Evolutionary conservation across 2,888 invertebrate genomes (phyloP).

Genomic region (Harpagoxenus sublaevis): DNA sequence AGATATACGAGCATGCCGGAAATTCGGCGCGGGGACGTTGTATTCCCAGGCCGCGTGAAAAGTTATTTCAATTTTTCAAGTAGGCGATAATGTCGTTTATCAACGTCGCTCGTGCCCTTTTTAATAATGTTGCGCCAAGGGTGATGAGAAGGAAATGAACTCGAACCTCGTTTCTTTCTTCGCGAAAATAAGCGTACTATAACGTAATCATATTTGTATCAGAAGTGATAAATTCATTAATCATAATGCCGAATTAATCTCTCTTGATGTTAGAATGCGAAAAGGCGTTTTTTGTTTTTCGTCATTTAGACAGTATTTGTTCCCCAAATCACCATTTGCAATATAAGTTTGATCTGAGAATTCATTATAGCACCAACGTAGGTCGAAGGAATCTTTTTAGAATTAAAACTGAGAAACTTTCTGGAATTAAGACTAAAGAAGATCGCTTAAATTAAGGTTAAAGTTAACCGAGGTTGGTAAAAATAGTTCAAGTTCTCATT

Average conservation of each 20-base stretch:
- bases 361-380: neutral
- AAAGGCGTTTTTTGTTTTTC: neutral
- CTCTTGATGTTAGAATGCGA: neutral
- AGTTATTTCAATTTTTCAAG: conserved; percentile 54
- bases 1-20: conserved; percentile 51
- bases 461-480: neutral
- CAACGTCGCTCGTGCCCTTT: conserved; percentile 30
- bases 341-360: neutral
- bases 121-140: conserved; percentile 27
- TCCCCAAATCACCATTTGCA: neutral
- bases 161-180: neutral
- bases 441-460: conserved; percentile 6
- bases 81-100: conserved; percentile 43
- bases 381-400: neutral
- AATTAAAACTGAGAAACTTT: conserved; percentile 30
- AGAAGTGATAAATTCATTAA: neutral
- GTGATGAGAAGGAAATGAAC: conserved; percentile 34
- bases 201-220: neutral
- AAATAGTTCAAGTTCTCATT: neutral
- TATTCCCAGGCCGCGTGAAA: conserved; percentile 44
- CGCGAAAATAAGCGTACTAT: neutral
- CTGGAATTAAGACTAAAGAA: conserved; percentile 5
- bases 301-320: neutral
- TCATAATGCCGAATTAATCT: neutral
- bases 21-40: conserved; percentile 41